A percentile compares a stretch with the other conserved stretches of the same genome.
phyloP scores from a whole-genome alignment of 2,113 vertebrate species.

The Lophius piscatorius region DNA sequence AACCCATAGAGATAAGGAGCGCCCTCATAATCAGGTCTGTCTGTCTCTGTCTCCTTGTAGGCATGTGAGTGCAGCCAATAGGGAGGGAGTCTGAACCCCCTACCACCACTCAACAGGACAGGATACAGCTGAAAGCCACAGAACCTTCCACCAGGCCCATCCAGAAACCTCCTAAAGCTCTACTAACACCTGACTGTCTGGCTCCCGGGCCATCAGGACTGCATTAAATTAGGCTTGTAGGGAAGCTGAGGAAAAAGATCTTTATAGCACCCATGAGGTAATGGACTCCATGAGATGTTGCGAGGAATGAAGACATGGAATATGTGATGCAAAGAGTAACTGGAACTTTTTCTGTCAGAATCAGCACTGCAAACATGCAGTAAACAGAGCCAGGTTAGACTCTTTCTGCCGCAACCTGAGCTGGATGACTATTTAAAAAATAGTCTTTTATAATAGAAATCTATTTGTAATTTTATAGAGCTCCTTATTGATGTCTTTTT shows the following conservation, averaged over 20 bases:
- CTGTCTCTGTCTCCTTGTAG: slow-evolving; percentile 56
- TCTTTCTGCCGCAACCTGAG: slow-evolving; percentile 75
- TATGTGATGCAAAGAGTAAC: slow-evolving; percentile 22
- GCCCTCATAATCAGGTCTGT: slow-evolving; percentile 53
- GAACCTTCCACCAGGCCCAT: slow-evolving; percentile 13
- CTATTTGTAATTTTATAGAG: slow-evolving; percentile 94
- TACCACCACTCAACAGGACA: slow-evolving; percentile 19
- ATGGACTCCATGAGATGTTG: slow-evolving; percentile 2
- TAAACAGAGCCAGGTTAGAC: slow-evolving; percentile 22
- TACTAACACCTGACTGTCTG: slow-evolving; percentile 17
- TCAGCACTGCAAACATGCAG: neutral
- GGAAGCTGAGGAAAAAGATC: slow-evolving; percentile 13
- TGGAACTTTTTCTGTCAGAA: slow-evolving; percentile 36
- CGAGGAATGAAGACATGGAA: slow-evolving; percentile 10
- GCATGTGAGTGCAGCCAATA: slow-evolving; percentile 63
- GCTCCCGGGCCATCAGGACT: slow-evolving; percentile 4
- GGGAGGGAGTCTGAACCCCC: slow-evolving; percentile 42
- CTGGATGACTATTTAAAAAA: slow-evolving; percentile 86
- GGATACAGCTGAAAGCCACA: slow-evolving; percentile 29
- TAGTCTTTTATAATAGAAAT: slow-evolving; percentile 84
- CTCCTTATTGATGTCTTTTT: slow-evolving; percentile 83
- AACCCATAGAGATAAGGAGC: slow-evolving; percentile 12
- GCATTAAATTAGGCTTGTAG: slow-evolving; percentile 9
- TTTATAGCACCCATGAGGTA: slow-evolving; percentile 10
- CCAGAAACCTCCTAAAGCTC: slow-evolving; percentile 5